These are phyloP conservation scores for Vanessa cardui DNA, from an alignment of 2,888 invertebrate species.

Conservation along the genomic window DNA sequence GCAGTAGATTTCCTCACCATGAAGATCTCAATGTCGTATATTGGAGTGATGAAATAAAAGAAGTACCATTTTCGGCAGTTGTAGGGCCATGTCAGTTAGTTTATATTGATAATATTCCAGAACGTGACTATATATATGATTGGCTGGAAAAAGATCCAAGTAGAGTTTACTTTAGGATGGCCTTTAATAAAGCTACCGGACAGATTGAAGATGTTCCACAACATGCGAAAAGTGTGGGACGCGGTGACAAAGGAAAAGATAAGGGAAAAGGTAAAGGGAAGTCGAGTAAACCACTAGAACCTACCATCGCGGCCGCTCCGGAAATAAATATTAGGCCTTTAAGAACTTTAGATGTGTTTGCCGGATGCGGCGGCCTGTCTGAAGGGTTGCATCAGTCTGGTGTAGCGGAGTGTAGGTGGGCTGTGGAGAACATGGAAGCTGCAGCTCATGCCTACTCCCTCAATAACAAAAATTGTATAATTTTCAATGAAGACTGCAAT, in stretches of 20 bases:
- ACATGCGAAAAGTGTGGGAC: conserved; percentile 82
- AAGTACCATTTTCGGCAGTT: conserved; percentile 83
- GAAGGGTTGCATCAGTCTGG: conserved; percentile 88
- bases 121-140: conserved; percentile 76
- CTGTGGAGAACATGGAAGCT: conserved; percentile 89
- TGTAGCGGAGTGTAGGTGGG: conserved; percentile 88
- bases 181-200: conserved; percentile 83
- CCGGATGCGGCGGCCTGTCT: conserved; percentile 93
- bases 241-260: conserved; percentile 84
- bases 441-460: conserved; percentile 91
- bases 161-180: conserved; percentile 88
- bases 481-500: conserved; percentile 93
- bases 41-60: conserved; percentile 89
- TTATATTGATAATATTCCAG: conserved; percentile 84
- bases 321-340: conserved; percentile 76
- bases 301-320: conserved; percentile 50
- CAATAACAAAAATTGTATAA: conserved; percentile 88
- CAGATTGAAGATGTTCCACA: conserved; percentile 84
- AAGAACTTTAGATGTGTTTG: conserved; percentile 90
- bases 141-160: conserved; percentile 86
- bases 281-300: conserved; percentile 65
- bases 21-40: conserved; percentile 88
- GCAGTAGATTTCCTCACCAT: conserved; percentile 82
- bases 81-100: conserved; percentile 87
- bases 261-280: conserved; percentile 87